These are phyloP conservation scores for Sebastes cheni DNA, from an alignment of 2,797 vertebrate species.

Conservation along the genomic window DNA sequence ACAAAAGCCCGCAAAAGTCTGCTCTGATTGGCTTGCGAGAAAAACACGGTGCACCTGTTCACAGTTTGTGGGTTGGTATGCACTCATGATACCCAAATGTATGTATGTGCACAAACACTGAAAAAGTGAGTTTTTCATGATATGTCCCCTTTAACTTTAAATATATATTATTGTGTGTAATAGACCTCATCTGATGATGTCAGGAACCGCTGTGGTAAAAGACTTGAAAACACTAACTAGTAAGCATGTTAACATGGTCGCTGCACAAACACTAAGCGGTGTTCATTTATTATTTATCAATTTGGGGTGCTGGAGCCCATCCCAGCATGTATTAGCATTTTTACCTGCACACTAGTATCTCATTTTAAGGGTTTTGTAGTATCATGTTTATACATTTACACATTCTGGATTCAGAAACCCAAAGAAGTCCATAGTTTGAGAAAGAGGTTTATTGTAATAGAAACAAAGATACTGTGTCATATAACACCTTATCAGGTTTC, in stretches of 20 bases:
- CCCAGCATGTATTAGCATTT: not conserved
- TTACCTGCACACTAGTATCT: not conserved
- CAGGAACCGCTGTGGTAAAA: not conserved
- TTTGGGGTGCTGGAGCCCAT: not conserved
- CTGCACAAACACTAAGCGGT: not conserved
- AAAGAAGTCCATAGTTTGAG: too few relatives aligned
- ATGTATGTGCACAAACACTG: too few relatives aligned
- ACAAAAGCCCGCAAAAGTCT: too few relatives aligned
- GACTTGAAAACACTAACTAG: not conserved
- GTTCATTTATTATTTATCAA: conserved; percentile 5
- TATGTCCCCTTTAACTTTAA: too few relatives aligned
- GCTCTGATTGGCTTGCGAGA: too few relatives aligned
- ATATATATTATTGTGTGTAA: not conserved
- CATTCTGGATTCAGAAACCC: not conserved
- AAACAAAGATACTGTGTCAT: too few relatives aligned
- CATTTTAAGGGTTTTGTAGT: not conserved
- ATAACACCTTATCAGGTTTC: too few relatives aligned
- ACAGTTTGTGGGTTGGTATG: too few relatives aligned
- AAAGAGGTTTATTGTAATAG: too few relatives aligned
- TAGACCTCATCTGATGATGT: not conserved
- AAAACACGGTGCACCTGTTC: too few relatives aligned
- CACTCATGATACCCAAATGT: too few relatives aligned
- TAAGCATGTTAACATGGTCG: not conserved
- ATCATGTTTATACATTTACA: not conserved
- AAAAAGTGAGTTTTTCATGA: too few relatives aligned